Conservation (phyloP, 2,888 invertebrate genomes). For the Napeogenes inachia region DNA sequence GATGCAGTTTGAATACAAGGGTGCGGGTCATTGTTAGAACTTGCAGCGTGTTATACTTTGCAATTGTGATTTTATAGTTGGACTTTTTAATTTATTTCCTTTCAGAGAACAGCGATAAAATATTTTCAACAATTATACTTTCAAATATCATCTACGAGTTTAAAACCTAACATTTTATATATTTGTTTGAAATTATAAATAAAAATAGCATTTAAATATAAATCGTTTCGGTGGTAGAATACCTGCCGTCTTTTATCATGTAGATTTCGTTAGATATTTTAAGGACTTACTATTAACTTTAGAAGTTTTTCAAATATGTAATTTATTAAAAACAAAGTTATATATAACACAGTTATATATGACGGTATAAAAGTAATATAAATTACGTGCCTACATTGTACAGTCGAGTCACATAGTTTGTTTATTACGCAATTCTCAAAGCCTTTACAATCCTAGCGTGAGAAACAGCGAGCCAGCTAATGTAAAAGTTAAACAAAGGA, state of each 20-base stretch:
- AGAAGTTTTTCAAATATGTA: too few relatives aligned
- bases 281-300: too few relatives aligned
- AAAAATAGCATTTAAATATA: too few relatives aligned
- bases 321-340: too few relatives aligned
- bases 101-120: background rate
- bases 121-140: background rate
- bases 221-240: too few relatives aligned
- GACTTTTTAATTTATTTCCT: conserved; percentile 3
- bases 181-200: too few relatives aligned
- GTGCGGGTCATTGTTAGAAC: conserved; percentile 15
- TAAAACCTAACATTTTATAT: too few relatives aligned
- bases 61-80: background rate
- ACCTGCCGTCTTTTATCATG: too few relatives aligned
- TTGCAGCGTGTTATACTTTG: conserved; percentile 1
- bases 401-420: background rate
- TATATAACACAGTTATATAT: too few relatives aligned
- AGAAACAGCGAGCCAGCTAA: conserved; percentile 20
- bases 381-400: background rate
- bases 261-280: too few relatives aligned
- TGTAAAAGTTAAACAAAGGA: conserved; percentile 24
- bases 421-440: background rate
- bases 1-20: conserved; percentile 25
- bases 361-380: too few relatives aligned
- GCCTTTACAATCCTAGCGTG: conserved; percentile 9
- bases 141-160: too few relatives aligned